Evolutionary conservation across 1,140 invertebrate genomes (phyloP), one percentile per base, ranked within the genome.

Genomic region (Scaptomyza graminum): DNA sequence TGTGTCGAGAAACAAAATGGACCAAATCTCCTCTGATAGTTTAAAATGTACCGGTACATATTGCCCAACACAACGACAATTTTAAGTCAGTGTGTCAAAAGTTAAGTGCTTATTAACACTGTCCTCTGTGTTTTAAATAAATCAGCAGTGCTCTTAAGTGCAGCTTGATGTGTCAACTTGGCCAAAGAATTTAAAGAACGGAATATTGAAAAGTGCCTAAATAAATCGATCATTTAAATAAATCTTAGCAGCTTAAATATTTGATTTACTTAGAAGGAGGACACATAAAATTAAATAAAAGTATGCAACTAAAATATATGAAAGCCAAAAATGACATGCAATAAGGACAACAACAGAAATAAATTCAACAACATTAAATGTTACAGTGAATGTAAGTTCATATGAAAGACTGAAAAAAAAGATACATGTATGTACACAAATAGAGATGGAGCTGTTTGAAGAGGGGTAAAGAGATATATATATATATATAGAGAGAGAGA

Each of bases 1-100:
- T 62, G 49, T 68, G 43, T 39, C 62, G 7, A 49, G 18, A n/a
- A 43, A 56, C 15, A 55, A 55, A 64, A 55, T 43, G 37, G 8
- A 18, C 8, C 6, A 6, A 41, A 18, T 54, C 31, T 54, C 31
- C 18, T 16, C 11, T 12, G 7, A 52, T n/a, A 34, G 50, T 52
- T 18, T 6, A 2, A n/a, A 34, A 16, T 16, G 11, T 0, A 52
- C 9, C 8, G 28, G 28, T 9, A 52, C 25, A 22, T 12, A 25
- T 25, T 49, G 18, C 22, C 3, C 7, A 2, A 22, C 2, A 22
- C 2, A 22, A 6, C 18, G 12, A 5, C 47, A 25, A 22, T 49
- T 8, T 52, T 52, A 25, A 34, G 5, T 25, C 25, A 9, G 31
- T 34, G 31, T 34, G 7, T 34, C 6, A 34, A 7, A 34, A 8